Percentiles rank a stretch among this genome's conserved stretches.
Evolutionary conservation across 2,888 invertebrate species (phyloP).

Genomic region (Glyphotaelius pellucidus): DNA sequence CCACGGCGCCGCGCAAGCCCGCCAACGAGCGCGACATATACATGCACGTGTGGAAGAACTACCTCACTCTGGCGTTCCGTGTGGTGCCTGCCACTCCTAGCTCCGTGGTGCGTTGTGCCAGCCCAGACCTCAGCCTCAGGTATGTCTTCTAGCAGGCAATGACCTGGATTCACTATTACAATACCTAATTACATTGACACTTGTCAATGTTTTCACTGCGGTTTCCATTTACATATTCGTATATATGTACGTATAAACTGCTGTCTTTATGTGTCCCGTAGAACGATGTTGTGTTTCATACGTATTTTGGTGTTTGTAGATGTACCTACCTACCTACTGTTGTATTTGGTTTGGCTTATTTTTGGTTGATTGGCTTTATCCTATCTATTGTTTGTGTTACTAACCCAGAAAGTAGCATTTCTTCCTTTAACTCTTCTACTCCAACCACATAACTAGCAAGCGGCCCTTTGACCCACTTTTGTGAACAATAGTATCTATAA

Average conservation of each 20-base stretch:
- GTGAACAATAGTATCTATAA: background rate
- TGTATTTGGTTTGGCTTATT: background rate
- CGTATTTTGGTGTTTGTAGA: background rate
- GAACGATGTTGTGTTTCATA: background rate
- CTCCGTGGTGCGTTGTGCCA: slow-evolving; percentile 92
- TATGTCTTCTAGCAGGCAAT: slow-evolving; percentile 71
- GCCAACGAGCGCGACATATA: slow-evolving; percentile 96
- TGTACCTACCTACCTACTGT: slow-evolving; percentile 2
- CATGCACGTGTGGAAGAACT: slow-evolving; percentile 98
- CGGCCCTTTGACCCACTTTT: background rate
- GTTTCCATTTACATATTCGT: slow-evolving; percentile 28
- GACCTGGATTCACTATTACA: background rate
- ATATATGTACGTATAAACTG: background rate
- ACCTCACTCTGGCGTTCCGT: slow-evolving; percentile 96
- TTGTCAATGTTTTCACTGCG: background rate
- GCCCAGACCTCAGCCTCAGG: slow-evolving; percentile 94
- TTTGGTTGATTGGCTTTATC: background rate
- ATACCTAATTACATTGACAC: slow-evolving; percentile 47
- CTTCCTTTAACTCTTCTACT: background rate
- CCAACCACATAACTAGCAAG: background rate
- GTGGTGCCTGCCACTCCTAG: slow-evolving; percentile 95
- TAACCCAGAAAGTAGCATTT: background rate
- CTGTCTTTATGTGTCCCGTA: slow-evolving; percentile 5
- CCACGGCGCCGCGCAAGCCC: slow-evolving; percentile 92
- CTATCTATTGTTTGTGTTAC: background rate